Evolutionary conservation across 2,113 vertebrate species (phyloP).

Genomic region (Conger conger): DNA sequence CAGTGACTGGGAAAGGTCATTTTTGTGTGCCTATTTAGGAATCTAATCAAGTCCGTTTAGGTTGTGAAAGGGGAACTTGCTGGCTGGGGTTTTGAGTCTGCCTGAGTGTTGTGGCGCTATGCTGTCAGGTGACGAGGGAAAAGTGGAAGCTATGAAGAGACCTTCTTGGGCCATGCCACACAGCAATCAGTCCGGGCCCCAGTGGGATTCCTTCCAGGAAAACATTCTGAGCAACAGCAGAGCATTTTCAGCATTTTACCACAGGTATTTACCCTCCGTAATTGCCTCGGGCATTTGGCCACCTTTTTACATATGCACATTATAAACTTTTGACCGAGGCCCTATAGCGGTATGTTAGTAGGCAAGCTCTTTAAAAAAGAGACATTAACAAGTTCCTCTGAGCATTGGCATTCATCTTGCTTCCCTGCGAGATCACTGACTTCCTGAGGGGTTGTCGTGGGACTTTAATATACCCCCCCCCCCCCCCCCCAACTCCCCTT

Average conservation of each 20-base stretch:
- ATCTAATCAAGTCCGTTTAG: conserved; percentile 23
- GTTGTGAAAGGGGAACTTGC: conserved; percentile 8
- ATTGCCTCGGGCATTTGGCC: conserved; percentile 88
- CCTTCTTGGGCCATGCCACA: conserved; percentile 70
- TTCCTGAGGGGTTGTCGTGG: conserved; percentile 79
- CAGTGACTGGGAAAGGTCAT: neutral
- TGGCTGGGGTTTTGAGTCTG: conserved; percentile 40
- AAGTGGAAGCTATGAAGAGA: conserved; percentile 40
- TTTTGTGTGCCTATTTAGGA: neutral
- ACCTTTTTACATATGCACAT: conserved; percentile 99
- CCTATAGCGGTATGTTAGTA: conserved; percentile 84
- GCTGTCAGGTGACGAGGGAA: neutral
- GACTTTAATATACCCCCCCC: conserved; percentile 64
- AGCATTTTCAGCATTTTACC: conserved; percentile 92
- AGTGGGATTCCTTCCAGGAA: conserved; percentile 74
- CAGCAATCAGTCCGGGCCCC: conserved; percentile 71
- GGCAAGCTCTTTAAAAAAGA: conserved; percentile 74
- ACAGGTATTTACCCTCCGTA: conserved; percentile 94
- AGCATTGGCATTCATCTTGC: conserved; percentile 80
- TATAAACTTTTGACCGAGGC: conserved; percentile 93
- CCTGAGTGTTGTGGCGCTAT: neutral
- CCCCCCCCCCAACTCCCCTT: neutral
- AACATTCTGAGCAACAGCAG: conserved; percentile 75
- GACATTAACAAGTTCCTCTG: conserved; percentile 95
- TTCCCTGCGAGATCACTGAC: conserved; percentile 79